Conservation (phyloP, 1,140 invertebrate genomes). For the Spodoptera frugiperda region DNA sequence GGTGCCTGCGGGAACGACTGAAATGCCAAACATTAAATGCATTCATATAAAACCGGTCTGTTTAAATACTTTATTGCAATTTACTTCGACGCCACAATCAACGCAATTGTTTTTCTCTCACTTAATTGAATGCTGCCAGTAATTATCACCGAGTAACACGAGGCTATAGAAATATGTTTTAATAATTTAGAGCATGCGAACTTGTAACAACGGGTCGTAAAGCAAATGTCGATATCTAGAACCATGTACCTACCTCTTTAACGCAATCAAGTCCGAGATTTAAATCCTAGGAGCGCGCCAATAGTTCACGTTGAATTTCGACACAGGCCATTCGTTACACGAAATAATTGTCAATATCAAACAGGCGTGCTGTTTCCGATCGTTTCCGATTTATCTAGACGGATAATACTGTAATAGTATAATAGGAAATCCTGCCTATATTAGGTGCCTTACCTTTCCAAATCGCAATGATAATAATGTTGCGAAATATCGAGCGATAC, state of each 20-base stretch:
- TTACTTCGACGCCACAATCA: constrained; percentile 16
- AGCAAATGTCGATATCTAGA: constrained; percentile 49
- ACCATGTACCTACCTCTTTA: constrained; percentile 46
- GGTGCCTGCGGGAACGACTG: constrained; percentile 50
- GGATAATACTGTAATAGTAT: constrained; percentile 57
- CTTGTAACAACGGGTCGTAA: constrained; percentile 32
- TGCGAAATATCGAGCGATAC: constrained; percentile 63
- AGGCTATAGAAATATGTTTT: constrained; percentile 12
- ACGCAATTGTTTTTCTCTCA: constrained; percentile 33
- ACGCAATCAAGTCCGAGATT: constrained; percentile 61
- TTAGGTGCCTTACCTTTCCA: constrained; percentile 62
- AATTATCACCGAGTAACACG: constrained; percentile 39
- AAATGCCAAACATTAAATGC: constrained; percentile 50
- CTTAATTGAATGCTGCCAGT: constrained; percentile 38
- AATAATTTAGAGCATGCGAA: constrained; percentile 53
- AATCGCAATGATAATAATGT: constrained; percentile 70
- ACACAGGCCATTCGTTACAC: constrained; percentile 63
- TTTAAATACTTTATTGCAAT: constrained; percentile 31
- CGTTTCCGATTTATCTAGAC: constrained; percentile 62
- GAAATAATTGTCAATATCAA: constrained; percentile 72
- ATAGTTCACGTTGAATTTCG: constrained; percentile 54
- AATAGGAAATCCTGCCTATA: constrained; percentile 68
- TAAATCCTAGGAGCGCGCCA: constrained; percentile 64
- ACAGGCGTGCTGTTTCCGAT: constrained; percentile 58
- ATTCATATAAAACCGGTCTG: constrained; percentile 33